A percentile compares a stretch with the other conserved stretches of the same genome.
Evolutionary conservation across 2,797 vertebrate species (phyloP).

Genomic region (Prionace glauca): DNA sequence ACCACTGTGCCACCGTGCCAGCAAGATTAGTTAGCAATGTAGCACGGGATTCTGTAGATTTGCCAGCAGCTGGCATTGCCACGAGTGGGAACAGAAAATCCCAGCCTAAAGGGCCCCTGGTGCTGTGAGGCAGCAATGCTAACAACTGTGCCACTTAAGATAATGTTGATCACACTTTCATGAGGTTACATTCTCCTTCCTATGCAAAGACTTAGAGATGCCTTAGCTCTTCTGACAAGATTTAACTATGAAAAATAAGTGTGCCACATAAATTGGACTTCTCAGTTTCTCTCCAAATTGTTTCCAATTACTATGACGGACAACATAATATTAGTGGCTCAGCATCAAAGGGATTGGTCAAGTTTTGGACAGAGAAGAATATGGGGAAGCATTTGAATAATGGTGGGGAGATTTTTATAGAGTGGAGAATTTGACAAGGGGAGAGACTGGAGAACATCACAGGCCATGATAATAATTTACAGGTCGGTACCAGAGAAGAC

Average conservation of each 20-base stretch:
- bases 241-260: neutral
- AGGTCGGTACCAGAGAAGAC: neutral
- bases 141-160: too few species aligned
- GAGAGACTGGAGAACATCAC: neutral
- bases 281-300: neutral
- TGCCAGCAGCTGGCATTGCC: too few species aligned
- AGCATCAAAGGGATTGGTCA: neutral
- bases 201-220: neutral
- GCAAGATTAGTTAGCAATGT: too few species aligned
- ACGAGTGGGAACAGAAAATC: too few species aligned
- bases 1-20: too few species aligned
- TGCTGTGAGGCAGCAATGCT: too few species aligned
- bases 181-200: neutral
- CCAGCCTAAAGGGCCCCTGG: too few species aligned
- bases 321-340: neutral
- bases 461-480: neutral
- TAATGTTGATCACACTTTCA: too few species aligned
- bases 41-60: too few species aligned
- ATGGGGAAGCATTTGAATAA: neutral
- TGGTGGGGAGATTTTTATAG: neutral
- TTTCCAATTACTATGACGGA: neutral
- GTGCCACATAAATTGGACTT: neutral
- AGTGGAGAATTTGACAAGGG: neutral
- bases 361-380: neutral
- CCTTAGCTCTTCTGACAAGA: neutral